phyloP scores from a whole-genome alignment of 2,888 invertebrate species.

The Oxyscelio sp. region DNA sequence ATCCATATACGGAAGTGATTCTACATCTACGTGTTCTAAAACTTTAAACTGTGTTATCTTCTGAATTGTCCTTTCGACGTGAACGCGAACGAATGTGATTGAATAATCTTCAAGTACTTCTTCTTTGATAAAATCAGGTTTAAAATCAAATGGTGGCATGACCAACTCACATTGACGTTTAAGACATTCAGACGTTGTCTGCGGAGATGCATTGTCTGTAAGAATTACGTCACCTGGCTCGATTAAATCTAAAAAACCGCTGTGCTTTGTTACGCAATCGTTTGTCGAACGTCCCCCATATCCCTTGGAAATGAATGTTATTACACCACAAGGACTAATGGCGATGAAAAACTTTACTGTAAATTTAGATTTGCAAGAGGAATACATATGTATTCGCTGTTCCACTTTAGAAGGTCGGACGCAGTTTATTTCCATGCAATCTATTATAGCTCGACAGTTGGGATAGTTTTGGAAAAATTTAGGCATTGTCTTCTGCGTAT shows the following conservation, averaged over 20 bases:
- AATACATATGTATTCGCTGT: conserved; percentile 73
- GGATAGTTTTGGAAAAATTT: conserved; percentile 61
- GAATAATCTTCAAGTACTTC: no score
- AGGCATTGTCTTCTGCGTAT: no score
- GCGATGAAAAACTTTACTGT: conserved; percentile 73
- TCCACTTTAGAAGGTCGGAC: conserved; percentile 58
- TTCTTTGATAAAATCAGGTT: no score
- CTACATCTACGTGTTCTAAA: no score
- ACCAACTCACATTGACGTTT: no score
- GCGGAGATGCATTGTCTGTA: no score
- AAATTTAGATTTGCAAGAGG: conserved; percentile 62
- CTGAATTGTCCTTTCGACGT: no score
- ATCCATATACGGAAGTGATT: no score
- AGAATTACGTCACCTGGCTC: conserved; percentile 63
- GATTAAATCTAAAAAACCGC: conserved; percentile 75
- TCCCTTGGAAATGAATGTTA: conserved; percentile 77
- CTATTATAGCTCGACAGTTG: conserved; percentile 57
- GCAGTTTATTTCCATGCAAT: conserved; percentile 56
- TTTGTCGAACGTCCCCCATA: conserved; percentile 76
- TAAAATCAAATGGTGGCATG: no score
- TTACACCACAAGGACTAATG: conserved; percentile 72
- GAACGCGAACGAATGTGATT: no score
- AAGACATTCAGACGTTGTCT: no score
- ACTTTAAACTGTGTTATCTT: no score
- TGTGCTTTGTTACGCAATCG: conserved; percentile 74